A percentile compares a stretch with the other conserved stretches of the same genome.
These are phyloP conservation scores for Harpegnathos saltator DNA, from an alignment of 1,140 invertebrate species.

Conservation along the genomic window DNA sequence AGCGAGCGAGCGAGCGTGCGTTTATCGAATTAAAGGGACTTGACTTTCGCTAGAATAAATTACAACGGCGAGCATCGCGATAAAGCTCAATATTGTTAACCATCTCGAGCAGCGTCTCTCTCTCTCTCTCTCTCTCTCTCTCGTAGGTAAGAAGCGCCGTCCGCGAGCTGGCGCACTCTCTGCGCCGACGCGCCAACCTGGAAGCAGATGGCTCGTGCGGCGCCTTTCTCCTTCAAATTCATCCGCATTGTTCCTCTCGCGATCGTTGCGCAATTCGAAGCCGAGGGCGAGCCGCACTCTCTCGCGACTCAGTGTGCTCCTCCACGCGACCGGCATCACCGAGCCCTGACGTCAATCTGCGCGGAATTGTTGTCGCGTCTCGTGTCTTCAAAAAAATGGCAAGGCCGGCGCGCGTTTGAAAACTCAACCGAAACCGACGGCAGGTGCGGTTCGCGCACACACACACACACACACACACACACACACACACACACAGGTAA, in stretches of 20 bases:
- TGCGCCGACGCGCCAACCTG: constrained; percentile 3
- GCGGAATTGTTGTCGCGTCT: background rate
- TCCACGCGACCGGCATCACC: background rate
- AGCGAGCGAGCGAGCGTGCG: too few relatives aligned
- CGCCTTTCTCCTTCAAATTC: constrained; percentile 31
- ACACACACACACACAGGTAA: background rate
- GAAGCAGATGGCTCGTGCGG: background rate
- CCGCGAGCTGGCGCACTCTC: constrained; percentile 48
- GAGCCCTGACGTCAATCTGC: background rate
- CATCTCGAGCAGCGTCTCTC: too few relatives aligned
- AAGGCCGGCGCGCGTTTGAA: background rate
- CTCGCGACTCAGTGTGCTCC: background rate
- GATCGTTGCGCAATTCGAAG: background rate
- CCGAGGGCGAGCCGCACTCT: background rate
- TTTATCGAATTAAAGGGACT: too few relatives aligned
- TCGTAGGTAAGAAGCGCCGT: constrained; percentile 21
- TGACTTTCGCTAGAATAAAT: too few relatives aligned
- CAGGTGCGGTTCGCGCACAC: constrained; percentile 24
- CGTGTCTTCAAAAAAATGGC: background rate
- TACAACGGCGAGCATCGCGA: too few relatives aligned
- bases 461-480: background rate
- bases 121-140: too few relatives aligned
- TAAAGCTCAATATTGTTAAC: too few relatives aligned
- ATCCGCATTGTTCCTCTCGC: background rate
- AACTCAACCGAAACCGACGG: constrained; percentile 15